These are phyloP conservation scores for Regulus satrapa DNA, from an alignment of 2,113 vertebrate species.

Conservation along the genomic window DNA sequence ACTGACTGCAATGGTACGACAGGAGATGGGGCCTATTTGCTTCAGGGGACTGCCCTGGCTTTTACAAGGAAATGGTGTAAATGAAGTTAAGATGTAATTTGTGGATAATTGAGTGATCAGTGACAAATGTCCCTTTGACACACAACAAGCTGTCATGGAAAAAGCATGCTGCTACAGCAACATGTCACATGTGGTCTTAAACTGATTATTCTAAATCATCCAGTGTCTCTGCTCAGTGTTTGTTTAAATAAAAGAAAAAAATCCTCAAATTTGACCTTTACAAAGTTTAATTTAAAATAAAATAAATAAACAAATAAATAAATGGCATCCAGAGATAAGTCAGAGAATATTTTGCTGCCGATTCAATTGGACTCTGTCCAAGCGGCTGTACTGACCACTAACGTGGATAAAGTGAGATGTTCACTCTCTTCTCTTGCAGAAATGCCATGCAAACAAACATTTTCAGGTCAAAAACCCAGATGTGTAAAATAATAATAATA, in stretches of 20 bases:
- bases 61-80: constrained; percentile 11
- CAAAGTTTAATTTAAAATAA: not conserved
- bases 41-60: not conserved
- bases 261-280: not conserved
- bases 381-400: not conserved
- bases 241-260: not conserved
- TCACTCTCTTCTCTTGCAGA: not conserved
- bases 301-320: not conserved
- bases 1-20: not conserved
- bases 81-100: constrained; percentile 29
- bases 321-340: not conserved
- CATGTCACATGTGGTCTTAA: constrained; percentile 31
- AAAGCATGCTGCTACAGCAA: not conserved
- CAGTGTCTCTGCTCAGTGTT: not conserved
- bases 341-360: not conserved
- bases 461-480: constrained; percentile 5
- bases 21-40: not conserved
- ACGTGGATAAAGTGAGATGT: not conserved
- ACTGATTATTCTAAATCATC: constrained; percentile 37
- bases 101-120: constrained; percentile 53
- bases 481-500: not conserved
- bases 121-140: constrained; percentile 36
- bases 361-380: not conserved
- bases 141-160: constrained; percentile 37
- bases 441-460: constrained; percentile 17